Evolutionary conservation across 2,888 invertebrate species (phyloP).

Genomic region (Pharmacophagus antenor): DNA sequence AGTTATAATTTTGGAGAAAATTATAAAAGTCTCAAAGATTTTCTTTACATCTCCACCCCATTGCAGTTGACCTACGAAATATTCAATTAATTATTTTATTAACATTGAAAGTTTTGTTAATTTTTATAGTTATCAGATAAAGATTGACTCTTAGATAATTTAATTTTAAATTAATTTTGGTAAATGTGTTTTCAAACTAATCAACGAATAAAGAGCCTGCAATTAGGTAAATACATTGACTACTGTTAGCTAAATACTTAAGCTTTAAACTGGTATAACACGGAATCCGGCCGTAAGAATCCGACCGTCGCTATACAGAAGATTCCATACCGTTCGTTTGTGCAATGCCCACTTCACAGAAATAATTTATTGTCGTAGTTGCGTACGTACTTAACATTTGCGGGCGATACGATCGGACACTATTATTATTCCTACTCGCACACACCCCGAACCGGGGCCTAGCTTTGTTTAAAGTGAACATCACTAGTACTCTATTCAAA

Average conservation of each 20-base stretch:
- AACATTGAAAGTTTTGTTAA: too few relatives aligned
- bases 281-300: conserved; percentile 6
- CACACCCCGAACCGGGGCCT: conserved; percentile 40
- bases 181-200: too few relatives aligned
- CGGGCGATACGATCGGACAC: conserved; percentile 35
- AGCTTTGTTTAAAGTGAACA: conserved; percentile 49
- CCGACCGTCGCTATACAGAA: conserved; percentile 15
- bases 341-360: conserved; percentile 27
- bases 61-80: too few relatives aligned
- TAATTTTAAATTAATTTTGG: too few relatives aligned
- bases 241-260: too few relatives aligned
- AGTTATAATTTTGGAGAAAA: too few relatives aligned
- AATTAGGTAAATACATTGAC: not conserved
- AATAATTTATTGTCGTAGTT: conserved; percentile 30
- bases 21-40: too few relatives aligned
- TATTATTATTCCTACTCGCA: conserved; percentile 42
- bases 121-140: too few relatives aligned
- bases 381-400: conserved; percentile 39
- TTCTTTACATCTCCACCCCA: too few relatives aligned
- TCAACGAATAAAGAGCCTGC: too few relatives aligned
- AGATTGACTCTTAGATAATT: too few relatives aligned
- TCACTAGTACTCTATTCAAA: conserved; percentile 64
- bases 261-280: not conserved
- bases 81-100: too few relatives aligned
- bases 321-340: conserved; percentile 16